Evolutionary conservation across 2,113 vertebrate genomes (phyloP), one percentile per base, ranked within the genome.

Genomic region (Heterochromis multidens): DNA sequence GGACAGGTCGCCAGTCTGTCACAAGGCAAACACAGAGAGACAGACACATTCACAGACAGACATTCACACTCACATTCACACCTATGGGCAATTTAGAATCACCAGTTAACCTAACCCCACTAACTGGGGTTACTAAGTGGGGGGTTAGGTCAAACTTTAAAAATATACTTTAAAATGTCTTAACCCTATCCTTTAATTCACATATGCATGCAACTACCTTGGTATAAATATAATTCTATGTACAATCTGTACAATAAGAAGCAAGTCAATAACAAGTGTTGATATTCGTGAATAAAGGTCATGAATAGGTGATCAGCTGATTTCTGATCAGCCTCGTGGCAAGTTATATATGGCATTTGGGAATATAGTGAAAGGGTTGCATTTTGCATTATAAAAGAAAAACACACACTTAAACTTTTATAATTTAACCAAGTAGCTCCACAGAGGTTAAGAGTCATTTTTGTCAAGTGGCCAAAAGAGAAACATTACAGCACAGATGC

Each of bases 271-370:
- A 43, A 65, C 62, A 19, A 82, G 81, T 70, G 78, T 77, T 92
- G 76, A 37, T 61, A 89, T 91, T 92, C 63, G 23, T 82, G 52
- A 88, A 80, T 3, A 6, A 74, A 88, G 84, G 87, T 82, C 86
- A 49, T 19, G 87, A 1, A 70, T 52, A 59, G 27, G 88, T 86
- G 59, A 57, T 81, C 25, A 65, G 57, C n/a, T 6, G 54, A 86
- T 37, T n/a, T 61, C 19, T 80, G 12, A 59, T 23, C 46, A 25
- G 43, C 31, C 4, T 13, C 8, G 61, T 77, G 27, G 14, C 11
- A 35, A 57, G 17, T 60, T 12, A n/a, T 54, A 54, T 74, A n/a
- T 54, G 31, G 19, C 46, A 33, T 54, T 54, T 74, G 46, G 46
- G 46, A 14, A 74, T 54, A 54, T 49, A 29, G 13, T 49, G 21